phyloP scores from a whole-genome alignment of 2,113 vertebrate species.

The Hemibagrus wyckioides region DNA sequence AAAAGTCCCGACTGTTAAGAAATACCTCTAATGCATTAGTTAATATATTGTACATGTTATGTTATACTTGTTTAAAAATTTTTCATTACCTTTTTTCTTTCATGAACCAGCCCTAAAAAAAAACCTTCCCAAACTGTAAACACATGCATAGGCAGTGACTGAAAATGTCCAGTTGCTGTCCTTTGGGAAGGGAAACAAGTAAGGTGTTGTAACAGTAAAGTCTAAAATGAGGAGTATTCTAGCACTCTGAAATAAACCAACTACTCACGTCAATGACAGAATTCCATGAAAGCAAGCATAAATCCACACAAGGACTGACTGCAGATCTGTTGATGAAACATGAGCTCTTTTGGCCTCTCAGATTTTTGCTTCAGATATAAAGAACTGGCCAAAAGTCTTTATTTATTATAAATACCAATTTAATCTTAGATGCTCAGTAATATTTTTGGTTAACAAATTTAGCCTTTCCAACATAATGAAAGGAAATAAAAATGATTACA shows the following conservation, averaged over 20 bases:
- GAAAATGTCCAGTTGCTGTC: background rate
- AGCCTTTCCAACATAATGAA: background rate
- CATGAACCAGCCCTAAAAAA: constrained; percentile 12
- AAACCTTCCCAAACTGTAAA: constrained; percentile 28
- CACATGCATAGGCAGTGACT: constrained; percentile 19
- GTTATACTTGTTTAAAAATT: constrained; percentile 31
- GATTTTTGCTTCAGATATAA: background rate
- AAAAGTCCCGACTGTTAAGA: constrained; percentile 26
- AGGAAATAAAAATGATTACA: background rate
- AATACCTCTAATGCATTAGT: constrained; percentile 37
- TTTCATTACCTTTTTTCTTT: constrained; percentile 19
- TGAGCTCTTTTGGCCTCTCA: background rate
- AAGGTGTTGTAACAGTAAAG: background rate
- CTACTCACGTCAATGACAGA: background rate
- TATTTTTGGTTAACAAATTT: background rate
- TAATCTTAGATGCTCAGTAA: background rate
- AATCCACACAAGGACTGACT: background rate
- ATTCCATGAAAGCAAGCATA: background rate
- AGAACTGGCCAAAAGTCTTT: background rate
- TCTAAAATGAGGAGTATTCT: background rate
- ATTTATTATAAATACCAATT: background rate
- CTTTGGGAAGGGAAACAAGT: background rate
- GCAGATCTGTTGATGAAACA: background rate
- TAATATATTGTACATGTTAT: constrained; percentile 39
- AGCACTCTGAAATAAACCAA: background rate